These are phyloP conservation scores for Eupithecia exiguata DNA, from an alignment of 2,888 invertebrate species.

Conservation along the genomic window DNA sequence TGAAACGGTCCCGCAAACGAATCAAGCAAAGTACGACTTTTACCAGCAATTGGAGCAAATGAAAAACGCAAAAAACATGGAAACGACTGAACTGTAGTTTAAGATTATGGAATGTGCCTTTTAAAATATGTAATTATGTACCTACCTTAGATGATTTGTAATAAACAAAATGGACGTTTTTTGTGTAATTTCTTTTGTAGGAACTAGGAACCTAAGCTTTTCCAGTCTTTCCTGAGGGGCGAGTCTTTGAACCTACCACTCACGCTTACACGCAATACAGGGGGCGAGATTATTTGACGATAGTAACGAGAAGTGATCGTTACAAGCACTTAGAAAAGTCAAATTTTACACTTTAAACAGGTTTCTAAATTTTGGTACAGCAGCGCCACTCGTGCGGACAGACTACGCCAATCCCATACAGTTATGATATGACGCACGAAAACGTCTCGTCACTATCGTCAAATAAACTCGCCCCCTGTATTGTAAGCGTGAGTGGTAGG, in stretches of 20 bases:
- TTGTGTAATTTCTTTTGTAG: not conserved
- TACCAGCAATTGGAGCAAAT: slow-evolving; percentile 89
- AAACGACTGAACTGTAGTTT: slow-evolving; percentile 89
- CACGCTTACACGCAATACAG: no score
- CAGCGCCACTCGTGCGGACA: no score
- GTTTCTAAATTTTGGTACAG: no score
- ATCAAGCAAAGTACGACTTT: slow-evolving; percentile 86
- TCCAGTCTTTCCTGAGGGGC: not conserved
- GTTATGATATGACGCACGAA: no score
- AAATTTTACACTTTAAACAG: no score
- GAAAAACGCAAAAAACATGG: slow-evolving; percentile 89
- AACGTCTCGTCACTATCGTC: no score
- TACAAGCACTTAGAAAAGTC: no score
- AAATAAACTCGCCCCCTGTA: not conserved
- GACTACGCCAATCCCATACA: no score
- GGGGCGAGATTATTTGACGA: no score
- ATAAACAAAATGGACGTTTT: slow-evolving; percentile 40
- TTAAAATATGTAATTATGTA: slow-evolving; percentile 60
- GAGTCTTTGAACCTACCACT: no score
- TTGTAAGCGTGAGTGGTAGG: not conserved
- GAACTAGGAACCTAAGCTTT: no score
- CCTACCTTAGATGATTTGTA: slow-evolving; percentile 53
- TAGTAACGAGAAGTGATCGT: no score
- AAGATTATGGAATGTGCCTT: slow-evolving; percentile 55
- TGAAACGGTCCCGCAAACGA: slow-evolving; percentile 75